Percentiles rank a stretch among this genome's conserved stretches.
These are phyloP conservation scores for Macroramphosus scolopax DNA, from an alignment of 2,797 vertebrate genomes.

Conservation along the genomic window DNA sequence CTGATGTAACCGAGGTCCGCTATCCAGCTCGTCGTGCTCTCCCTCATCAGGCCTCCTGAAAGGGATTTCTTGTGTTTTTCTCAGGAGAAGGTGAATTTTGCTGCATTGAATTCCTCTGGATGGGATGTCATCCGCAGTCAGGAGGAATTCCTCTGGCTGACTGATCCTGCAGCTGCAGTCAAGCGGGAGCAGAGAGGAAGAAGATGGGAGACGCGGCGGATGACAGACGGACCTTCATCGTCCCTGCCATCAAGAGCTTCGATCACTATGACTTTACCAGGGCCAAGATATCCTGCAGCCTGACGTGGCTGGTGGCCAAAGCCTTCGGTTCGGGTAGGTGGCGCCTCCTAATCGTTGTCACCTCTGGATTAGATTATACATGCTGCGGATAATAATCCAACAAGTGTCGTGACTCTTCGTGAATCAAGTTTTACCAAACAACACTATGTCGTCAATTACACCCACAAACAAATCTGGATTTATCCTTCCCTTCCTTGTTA, in stretches of 20 bases:
- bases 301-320: conserved; percentile 98
- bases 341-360: conserved; percentile 24
- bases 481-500: too few species aligned
- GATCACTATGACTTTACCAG: conserved; percentile 95
- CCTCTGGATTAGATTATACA: conserved; percentile 18
- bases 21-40: conserved; percentile 23
- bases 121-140: conserved; percentile 65
- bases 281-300: conserved; percentile 92
- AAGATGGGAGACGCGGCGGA: conserved; percentile 87
- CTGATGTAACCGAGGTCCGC: conserved; percentile 31
- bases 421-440: too few species aligned
- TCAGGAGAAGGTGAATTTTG: conserved; percentile 47
- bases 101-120: conserved; percentile 72
- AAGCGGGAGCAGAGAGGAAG: conserved; percentile 27
- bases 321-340: conserved; percentile 96
- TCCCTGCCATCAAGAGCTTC: conserved; percentile 91
- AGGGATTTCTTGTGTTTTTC: conserved; percentile 39
- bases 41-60: conserved; percentile 33
- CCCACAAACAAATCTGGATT: too few species aligned
- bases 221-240: conserved; percentile 89
- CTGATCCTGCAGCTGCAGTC: conserved; percentile 48
- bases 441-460: too few species aligned
- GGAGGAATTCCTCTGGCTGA: conserved; percentile 63
- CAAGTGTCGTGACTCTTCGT: conserved; percentile 10
- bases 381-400: conserved; percentile 6